Conservation (phyloP, 2,888 invertebrate genomes). For the Acrocera orbiculus region DNA sequence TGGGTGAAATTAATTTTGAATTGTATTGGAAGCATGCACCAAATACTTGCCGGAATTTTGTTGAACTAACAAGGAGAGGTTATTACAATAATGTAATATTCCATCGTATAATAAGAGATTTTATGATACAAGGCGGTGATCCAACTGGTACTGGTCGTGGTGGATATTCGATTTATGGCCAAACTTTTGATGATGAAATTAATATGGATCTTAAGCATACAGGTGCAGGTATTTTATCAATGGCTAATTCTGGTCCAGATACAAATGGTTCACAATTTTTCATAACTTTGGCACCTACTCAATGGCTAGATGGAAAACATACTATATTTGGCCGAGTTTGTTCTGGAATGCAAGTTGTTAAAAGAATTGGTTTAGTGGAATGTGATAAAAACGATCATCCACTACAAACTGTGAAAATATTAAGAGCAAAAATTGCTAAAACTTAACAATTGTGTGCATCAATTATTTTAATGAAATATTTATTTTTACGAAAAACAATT, state of each 20-base stretch:
- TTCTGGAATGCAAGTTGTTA: constrained; percentile 77
- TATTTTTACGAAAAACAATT: too few relatives aligned
- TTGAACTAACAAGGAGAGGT: constrained; percentile 78
- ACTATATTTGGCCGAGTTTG: constrained; percentile 86
- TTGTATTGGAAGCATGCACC: constrained; percentile 98
- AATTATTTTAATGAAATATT: constrained; percentile 4
- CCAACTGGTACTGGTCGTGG: constrained; percentile 95
- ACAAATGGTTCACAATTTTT: constrained; percentile 98
- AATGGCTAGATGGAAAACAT: constrained; percentile 97
- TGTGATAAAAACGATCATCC: constrained; percentile 87
- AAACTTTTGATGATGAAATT: constrained; percentile 89
- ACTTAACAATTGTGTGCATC: constrained; percentile 7
- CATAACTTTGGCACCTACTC: constrained; percentile 87
- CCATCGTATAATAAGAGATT: constrained; percentile 86
- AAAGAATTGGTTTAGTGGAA: constrained; percentile 84
- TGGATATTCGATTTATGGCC: constrained; percentile 92
- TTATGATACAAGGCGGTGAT: constrained; percentile 93
- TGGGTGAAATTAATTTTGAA: constrained; percentile 85
- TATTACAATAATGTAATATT: constrained; percentile 95
- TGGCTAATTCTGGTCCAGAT: constrained; percentile 97
- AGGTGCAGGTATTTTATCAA: constrained; percentile 77
- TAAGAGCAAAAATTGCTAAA: constrained; percentile 36
- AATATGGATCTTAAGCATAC: constrained; percentile 86
- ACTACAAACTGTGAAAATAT: constrained; percentile 68
- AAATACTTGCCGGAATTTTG: constrained; percentile 93